Evolutionary conservation across 2,113 vertebrate genomes (phyloP).

Genomic region (Coracopsis vasa): DNA sequence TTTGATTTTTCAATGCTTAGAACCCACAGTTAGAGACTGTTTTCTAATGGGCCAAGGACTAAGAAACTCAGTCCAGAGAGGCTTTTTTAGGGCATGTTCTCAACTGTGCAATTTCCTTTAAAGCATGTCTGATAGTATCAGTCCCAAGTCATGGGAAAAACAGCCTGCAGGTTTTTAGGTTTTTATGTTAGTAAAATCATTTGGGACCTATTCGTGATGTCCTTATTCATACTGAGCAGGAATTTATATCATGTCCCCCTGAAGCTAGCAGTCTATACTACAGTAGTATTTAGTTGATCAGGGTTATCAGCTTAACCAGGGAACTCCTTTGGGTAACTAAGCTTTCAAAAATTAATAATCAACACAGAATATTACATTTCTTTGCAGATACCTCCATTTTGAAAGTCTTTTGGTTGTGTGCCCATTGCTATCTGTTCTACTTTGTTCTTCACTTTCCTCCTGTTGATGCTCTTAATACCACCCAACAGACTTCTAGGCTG

Average conservation of each 20-base stretch:
- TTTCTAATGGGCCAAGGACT: neutral
- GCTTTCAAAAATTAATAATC: neutral
- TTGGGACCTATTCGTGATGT: neutral
- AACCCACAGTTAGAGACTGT: neutral
- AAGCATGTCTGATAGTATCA: conserved; percentile 31
- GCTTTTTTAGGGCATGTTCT: neutral
- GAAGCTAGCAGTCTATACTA: neutral
- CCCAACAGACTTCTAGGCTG: conserved; percentile 37
- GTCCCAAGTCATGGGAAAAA: conserved; percentile 5
- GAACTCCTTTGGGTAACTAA: neutral
- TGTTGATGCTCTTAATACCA: conserved; percentile 43
- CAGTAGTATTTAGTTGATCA: neutral
- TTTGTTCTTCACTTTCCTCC: conserved; percentile 41
- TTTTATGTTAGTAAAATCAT: neutral
- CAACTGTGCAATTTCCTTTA: conserved; percentile 7
- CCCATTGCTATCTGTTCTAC: conserved; percentile 2
- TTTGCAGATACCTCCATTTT: neutral
- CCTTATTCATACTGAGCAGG: neutral
- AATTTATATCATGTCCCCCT: neutral
- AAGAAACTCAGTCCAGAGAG: neutral
- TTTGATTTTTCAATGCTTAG: neutral
- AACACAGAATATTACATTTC: neutral
- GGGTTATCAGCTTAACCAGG: neutral
- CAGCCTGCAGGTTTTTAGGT: neutral
- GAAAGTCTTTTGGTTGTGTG: conserved; percentile 2